These are phyloP conservation scores for Microtus oregoni DNA, from an alignment of 2,113 vertebrate genomes.

Conservation along the genomic window DNA sequence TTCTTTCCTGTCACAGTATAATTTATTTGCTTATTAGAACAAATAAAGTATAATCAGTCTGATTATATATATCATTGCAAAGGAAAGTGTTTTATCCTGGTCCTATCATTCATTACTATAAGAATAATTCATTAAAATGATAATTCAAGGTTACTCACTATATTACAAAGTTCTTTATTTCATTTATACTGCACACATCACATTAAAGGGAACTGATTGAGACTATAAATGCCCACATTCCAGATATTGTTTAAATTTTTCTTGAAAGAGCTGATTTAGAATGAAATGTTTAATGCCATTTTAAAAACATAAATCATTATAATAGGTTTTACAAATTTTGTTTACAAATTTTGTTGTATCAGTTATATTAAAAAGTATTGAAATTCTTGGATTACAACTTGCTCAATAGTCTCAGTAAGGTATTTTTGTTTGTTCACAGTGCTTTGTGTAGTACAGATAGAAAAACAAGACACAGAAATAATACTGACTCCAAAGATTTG, in stretches of 20 bases:
- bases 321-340: background rate
- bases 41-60: conserved; percentile 45
- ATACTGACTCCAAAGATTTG: background rate
- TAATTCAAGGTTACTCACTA: background rate
- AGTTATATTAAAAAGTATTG: background rate
- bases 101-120: conserved; percentile 48
- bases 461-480: background rate
- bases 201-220: background rate
- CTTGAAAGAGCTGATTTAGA: background rate
- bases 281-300: background rate
- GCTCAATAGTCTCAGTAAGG: background rate
- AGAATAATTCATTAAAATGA: conserved; percentile 22
- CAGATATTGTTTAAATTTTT: background rate
- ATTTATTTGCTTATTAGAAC: conserved; percentile 69
- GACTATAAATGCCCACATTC: background rate
- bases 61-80: conserved; percentile 53
- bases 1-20: conserved; percentile 2
- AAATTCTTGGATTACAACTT: background rate
- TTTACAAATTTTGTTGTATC: background rate
- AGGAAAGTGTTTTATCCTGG: conserved; percentile 42
- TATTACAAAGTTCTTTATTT: background rate
- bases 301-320: background rate
- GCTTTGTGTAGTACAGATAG: background rate
- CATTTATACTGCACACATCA: background rate
- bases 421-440: background rate